Percentiles rank a stretch among this genome's conserved stretches.
Evolutionary conservation across 92 coral and sea anemone species (phyloP).

Genomic region (Umimayanthus chanpuru): DNA sequence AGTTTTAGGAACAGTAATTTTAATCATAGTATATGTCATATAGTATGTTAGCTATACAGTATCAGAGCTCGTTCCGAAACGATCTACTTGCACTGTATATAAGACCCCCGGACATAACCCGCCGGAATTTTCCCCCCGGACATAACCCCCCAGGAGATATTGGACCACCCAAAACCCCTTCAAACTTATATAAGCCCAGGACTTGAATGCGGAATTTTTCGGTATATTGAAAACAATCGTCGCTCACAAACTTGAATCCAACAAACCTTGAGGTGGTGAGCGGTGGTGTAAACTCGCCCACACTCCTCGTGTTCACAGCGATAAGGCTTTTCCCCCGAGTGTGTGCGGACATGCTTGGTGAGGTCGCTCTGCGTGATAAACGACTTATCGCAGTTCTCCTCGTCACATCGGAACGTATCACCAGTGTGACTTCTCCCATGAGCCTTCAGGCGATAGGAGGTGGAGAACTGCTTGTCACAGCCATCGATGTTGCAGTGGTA

Average conservation of each 20-base stretch:
- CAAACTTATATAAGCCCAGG: too few species aligned
- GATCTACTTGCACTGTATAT: too few species aligned
- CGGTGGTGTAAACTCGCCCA: conserved; percentile 96
- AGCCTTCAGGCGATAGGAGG: conserved; percentile 95
- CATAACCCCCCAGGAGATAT: too few species aligned
- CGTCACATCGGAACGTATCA: conserved; percentile 95
- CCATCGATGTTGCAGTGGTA: conserved; percentile 96
- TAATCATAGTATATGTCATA: too few species aligned
- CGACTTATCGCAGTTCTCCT: conserved; percentile 86
- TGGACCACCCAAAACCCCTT: too few species aligned
- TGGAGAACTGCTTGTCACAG: conserved; percentile 95
- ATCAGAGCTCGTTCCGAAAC: too few species aligned
- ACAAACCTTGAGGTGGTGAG: conserved; percentile 96
- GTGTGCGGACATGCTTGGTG: conserved; percentile 95
- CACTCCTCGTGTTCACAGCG: conserved; percentile 91
- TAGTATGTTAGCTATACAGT: too few species aligned
- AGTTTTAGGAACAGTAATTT: too few species aligned
- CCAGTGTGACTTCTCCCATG: conserved; percentile 99
- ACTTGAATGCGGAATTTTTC: too few species aligned
- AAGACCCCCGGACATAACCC: too few species aligned
- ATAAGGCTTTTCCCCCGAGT: conserved; percentile 95
- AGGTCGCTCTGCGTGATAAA: conserved; percentile 97
- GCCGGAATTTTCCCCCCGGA: too few species aligned
- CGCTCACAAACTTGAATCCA: not conserved
- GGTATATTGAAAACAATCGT: not conserved